phyloP scores from a whole-genome alignment of 2,797 vertebrate genomes.

The Enteromius treurensis region DNA sequence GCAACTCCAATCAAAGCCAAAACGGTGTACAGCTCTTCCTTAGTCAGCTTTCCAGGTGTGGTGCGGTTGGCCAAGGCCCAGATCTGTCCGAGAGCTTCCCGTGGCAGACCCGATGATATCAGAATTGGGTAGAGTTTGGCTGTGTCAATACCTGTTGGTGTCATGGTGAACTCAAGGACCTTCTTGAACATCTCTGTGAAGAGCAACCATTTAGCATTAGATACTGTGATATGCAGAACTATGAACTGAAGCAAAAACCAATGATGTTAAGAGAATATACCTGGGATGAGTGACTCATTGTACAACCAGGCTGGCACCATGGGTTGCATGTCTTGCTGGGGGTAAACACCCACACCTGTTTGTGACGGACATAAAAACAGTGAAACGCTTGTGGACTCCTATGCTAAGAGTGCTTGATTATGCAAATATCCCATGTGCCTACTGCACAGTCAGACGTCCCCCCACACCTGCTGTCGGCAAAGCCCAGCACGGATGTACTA shows the following conservation, averaged over 20 bases:
- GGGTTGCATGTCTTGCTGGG: conserved; percentile 91
- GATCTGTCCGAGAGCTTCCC: conserved; percentile 97
- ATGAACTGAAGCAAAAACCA: not conserved
- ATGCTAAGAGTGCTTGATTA: conserved; percentile 9
- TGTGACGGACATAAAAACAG: conserved; percentile 41
- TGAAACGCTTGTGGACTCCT: conserved; percentile 37
- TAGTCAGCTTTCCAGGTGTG: conserved; percentile 95
- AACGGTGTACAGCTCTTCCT: conserved; percentile 95
- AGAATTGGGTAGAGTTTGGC: conserved; percentile 96
- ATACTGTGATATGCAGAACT: not conserved
- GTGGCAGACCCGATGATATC: conserved; percentile 95
- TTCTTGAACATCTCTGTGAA: conserved; percentile 92
- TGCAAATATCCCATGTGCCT: conserved; percentile 22
- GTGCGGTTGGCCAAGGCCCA: conserved; percentile 97
- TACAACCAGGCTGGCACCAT: conserved; percentile 94
- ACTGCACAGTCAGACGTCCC: conserved; percentile 48
- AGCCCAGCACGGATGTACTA: conserved; percentile 54
- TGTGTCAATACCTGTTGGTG: conserved; percentile 93
- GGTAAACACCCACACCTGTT: conserved; percentile 90
- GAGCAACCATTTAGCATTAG: not conserved
- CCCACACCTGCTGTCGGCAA: conserved; percentile 62
- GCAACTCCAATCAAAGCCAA: conserved; percentile 94
- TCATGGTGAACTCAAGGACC: conserved; percentile 92
- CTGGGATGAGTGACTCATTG: conserved; percentile 93
- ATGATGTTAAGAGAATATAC: conserved; percentile 69